Evolutionary conservation across 2,797 vertebrate species (phyloP).

Genomic region (Rhabdomys pumilio): DNA sequence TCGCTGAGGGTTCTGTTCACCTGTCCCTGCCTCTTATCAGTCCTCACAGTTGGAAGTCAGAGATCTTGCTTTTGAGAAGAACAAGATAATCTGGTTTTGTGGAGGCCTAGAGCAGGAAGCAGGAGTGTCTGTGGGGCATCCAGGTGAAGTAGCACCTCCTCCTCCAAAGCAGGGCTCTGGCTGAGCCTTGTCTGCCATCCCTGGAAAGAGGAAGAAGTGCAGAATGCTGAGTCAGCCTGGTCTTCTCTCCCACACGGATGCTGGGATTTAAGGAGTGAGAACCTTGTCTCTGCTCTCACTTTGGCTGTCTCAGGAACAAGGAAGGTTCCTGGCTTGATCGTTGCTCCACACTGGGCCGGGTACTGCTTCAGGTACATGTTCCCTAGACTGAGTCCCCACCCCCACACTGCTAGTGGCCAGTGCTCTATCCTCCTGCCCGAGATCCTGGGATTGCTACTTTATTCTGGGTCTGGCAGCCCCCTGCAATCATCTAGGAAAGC

Average conservation of each 20-base stretch:
- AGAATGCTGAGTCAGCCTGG: neutral
- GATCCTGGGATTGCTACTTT: neutral
- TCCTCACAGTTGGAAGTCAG: neutral
- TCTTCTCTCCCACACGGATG: neutral
- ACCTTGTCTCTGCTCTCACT: neutral
- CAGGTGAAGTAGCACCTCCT: neutral
- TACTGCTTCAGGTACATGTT: neutral
- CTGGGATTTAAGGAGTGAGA: neutral
- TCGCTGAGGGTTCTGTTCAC: neutral
- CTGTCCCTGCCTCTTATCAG: neutral
- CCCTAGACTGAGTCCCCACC: conserved; percentile 56
- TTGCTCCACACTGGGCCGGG: neutral
- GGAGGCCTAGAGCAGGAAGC: neutral
- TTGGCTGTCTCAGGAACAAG: neutral
- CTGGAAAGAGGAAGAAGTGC: neutral
- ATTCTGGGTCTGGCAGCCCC: neutral
- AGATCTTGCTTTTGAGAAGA: neutral
- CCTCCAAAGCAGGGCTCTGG: neutral
- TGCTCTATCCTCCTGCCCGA: neutral
- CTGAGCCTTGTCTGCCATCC: neutral
- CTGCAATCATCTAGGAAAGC: neutral
- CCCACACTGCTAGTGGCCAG: neutral
- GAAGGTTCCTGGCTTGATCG: neutral
- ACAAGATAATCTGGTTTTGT: neutral
- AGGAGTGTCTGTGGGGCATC: neutral